Percentiles rank a stretch among this genome's conserved stretches.
Conservation (phyloP, 2,888 invertebrate species). For the Cepaea hortensis region DNA sequence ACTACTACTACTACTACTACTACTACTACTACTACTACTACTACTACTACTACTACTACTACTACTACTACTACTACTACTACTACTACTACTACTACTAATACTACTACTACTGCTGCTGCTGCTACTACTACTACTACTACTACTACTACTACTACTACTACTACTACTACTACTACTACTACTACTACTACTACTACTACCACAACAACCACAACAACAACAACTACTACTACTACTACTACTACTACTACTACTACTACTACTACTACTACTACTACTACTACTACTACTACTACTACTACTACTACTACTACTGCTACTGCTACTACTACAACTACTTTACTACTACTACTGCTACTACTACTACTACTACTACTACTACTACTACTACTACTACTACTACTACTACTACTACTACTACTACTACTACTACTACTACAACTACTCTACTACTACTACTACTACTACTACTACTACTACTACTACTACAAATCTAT, state of each 20-base stretch:
- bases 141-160: conserved; percentile 43
- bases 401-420: conserved; percentile 1
- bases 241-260: conserved; percentile 19
- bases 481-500: too few relatives aligned
- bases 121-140: background rate
- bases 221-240: background rate
- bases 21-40: conserved; percentile 44
- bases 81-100: conserved; percentile 1
- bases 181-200: background rate
- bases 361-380: conserved; percentile 13
- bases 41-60: conserved; percentile 36
- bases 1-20: background rate
- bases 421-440: conserved; percentile 26
- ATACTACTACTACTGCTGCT: background rate
- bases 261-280: conserved; percentile 30
- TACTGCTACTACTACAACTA: background rate
- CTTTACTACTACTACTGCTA: conserved; percentile 1
- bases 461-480: conserved; percentile 33
- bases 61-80: background rate
- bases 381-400: conserved; percentile 24
- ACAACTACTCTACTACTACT: conserved; percentile 24
- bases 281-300: conserved; percentile 42
- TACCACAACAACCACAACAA: background rate
- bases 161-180: conserved; percentile 33
- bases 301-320: conserved; percentile 29